phyloP scores from a whole-genome alignment of 2,113 vertebrate species.

The Sturnus vulgaris region DNA sequence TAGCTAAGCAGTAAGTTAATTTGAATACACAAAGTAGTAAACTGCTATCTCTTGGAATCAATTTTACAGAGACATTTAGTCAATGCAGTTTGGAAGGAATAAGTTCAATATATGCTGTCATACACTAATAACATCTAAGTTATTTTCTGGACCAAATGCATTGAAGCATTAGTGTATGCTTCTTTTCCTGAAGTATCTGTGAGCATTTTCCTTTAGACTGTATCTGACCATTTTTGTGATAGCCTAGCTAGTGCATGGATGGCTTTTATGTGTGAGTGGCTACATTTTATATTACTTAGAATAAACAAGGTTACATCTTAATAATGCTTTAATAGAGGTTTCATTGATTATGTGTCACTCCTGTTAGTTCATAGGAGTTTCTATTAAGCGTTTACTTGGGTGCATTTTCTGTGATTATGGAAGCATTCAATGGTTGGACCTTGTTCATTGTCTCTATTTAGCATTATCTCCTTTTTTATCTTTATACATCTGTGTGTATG shows the following conservation, averaged over 20 bases:
- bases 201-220: background rate
- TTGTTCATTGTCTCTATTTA: background rate
- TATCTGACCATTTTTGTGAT: slow-evolving; percentile 1
- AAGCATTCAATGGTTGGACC: background rate
- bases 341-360: slow-evolving; percentile 59
- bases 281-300: slow-evolving; percentile 53
- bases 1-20: slow-evolving; percentile 31
- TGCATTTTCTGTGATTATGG: slow-evolving; percentile 41
- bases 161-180: background rate
- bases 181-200: background rate
- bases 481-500: background rate
- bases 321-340: slow-evolving; percentile 54
- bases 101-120: slow-evolving; percentile 8
- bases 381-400: slow-evolving; percentile 29
- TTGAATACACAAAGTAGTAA: slow-evolving; percentile 49
- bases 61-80: slow-evolving; percentile 27
- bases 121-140: background rate
- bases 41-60: slow-evolving; percentile 9
- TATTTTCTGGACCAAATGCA: slow-evolving; percentile 4
- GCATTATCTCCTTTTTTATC: background rate
- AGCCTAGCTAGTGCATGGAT: background rate
- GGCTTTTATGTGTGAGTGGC: slow-evolving; percentile 14
- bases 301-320: slow-evolving; percentile 61
- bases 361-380: slow-evolving; percentile 43
- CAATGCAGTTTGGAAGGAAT: slow-evolving; percentile 23